Percentiles rank a stretch among this genome's conserved stretches.
These are phyloP conservation scores for Caranx ignobilis DNA, from an alignment of 2,113 vertebrate genomes.

Conservation along the genomic window DNA sequence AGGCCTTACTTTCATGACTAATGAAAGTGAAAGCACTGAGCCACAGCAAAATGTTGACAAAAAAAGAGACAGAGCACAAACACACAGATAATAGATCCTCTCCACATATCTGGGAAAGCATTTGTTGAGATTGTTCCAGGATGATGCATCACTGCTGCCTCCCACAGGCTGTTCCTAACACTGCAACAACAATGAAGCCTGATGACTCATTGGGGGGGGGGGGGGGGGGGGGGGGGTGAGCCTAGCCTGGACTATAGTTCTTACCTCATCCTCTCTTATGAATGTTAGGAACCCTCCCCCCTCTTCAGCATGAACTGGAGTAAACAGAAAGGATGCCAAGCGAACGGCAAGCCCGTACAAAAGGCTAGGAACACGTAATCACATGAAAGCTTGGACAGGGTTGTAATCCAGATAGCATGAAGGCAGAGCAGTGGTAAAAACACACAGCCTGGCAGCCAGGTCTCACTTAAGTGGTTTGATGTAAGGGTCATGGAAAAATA, in stretches of 20 bases:
- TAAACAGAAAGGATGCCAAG: neutral
- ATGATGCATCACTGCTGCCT: slow-evolving; percentile 63
- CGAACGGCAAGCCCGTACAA: slow-evolving; percentile 15
- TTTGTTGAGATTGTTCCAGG: slow-evolving; percentile 2
- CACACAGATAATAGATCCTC: neutral
- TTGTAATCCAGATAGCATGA: neutral
- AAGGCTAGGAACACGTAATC: neutral
- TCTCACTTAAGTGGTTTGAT: neutral
- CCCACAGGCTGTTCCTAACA: slow-evolving; percentile 50
- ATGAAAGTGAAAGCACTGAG: neutral
- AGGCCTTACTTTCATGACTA: neutral
- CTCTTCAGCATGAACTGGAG: neutral
- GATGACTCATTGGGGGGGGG: slow-evolving; percentile 50
- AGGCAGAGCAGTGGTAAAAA: neutral
- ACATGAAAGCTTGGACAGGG: slow-evolving; percentile 6
- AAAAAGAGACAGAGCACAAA: too few relatives aligned
- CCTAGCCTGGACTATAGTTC: neutral
- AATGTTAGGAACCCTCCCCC: neutral
- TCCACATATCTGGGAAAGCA: neutral
- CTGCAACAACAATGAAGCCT: slow-evolving; percentile 56
- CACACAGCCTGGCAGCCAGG: neutral
- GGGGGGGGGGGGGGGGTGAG: slow-evolving; percentile 27
- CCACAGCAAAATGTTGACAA: neutral
- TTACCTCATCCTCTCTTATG: slow-evolving; percentile 24
- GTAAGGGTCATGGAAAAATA: slow-evolving; percentile 5